A percentile compares a stretch with the other conserved stretches of the same genome.
These are phyloP conservation scores for Dendrolimus punctatus DNA, from an alignment of 1,140 invertebrate genomes.

Conservation along the genomic window DNA sequence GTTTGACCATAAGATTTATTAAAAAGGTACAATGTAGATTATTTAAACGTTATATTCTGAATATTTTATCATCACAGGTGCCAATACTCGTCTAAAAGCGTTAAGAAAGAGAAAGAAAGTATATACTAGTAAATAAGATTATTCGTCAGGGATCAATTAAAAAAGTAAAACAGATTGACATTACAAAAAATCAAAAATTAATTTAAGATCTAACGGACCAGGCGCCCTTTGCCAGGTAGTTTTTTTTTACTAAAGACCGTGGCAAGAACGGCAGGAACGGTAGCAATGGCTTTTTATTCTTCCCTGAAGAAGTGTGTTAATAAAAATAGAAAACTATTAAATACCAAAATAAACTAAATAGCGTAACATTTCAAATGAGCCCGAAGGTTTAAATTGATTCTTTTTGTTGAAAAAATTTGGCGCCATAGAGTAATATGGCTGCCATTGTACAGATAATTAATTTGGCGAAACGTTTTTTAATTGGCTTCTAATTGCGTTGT, in stretches of 20 bases:
- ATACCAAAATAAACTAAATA: conserved; percentile 33
- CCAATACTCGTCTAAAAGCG: too few species aligned
- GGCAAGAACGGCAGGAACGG: conserved; percentile 36
- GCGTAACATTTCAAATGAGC: conserved; percentile 28
- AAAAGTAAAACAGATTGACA: too few species aligned
- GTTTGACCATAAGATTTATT: too few species aligned
- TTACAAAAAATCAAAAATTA: conserved; percentile 30
- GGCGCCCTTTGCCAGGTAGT: conserved; percentile 50
- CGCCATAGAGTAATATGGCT: conserved; percentile 25
- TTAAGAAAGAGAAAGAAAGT: too few species aligned
- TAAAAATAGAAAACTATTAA: conserved; percentile 64
- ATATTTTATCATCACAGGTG: too few species aligned
- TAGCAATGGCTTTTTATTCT: conserved; percentile 59
- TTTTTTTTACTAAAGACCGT: conserved; percentile 37
- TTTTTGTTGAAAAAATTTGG: conserved; percentile 22
- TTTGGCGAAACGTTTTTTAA: too few species aligned
- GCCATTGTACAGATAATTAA: too few species aligned
- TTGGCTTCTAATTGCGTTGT: too few species aligned
- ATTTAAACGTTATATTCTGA: too few species aligned
- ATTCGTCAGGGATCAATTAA: too few species aligned
- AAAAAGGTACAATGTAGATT: too few species aligned
- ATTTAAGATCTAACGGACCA: conserved; percentile 44
- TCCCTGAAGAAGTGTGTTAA: conserved; percentile 45
- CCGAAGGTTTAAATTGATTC: conserved; percentile 27
- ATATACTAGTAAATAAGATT: too few species aligned